phyloP scores from a whole-genome alignment of 1,140 invertebrate genomes.

The Aphelenchoides avenae region DNA sequence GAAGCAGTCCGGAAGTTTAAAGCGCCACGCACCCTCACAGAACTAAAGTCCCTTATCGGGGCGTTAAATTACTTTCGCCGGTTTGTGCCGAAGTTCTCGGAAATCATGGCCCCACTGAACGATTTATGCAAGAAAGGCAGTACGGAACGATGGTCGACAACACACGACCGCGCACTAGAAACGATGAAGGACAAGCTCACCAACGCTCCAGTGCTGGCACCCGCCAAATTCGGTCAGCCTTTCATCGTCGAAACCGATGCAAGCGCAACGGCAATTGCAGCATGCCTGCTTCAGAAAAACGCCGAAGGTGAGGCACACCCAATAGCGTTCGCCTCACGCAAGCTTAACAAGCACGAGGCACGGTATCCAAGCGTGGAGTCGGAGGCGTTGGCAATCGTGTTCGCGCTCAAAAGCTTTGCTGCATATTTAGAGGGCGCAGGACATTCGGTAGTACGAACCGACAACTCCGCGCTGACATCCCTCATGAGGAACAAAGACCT shows the following conservation, averaged over 20 bases:
- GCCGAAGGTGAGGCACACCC: slow-evolving; percentile 7
- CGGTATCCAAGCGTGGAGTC: slow-evolving; percentile 17
- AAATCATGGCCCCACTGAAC: slow-evolving; percentile 12
- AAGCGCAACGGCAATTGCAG: slow-evolving; percentile 10
- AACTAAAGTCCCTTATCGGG: slow-evolving; percentile 22
- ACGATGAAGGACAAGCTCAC: slow-evolving; percentile 6
- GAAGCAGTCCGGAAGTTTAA: slow-evolving; percentile 8
- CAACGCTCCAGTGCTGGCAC: slow-evolving; percentile 13
- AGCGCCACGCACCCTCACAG: slow-evolving; percentile 14
- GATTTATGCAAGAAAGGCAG: slow-evolving; percentile 18
- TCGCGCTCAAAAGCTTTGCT: slow-evolving; percentile 16
- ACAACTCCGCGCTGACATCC: slow-evolving; percentile 20
- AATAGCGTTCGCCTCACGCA: slow-evolving; percentile 6
- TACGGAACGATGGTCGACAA: not conserved
- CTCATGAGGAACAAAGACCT: slow-evolving; percentile 19
- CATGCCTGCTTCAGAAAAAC: slow-evolving; percentile 16
- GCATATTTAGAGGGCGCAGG: slow-evolving; percentile 21
- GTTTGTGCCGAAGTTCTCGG: slow-evolving; percentile 15
- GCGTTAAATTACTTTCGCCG: slow-evolving; percentile 16
- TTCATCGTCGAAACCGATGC: slow-evolving; percentile 26
- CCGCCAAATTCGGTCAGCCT: slow-evolving; percentile 21
- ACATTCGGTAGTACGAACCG: slow-evolving; percentile 15
- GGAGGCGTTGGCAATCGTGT: slow-evolving; percentile 20
- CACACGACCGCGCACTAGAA: slow-evolving; percentile 17
- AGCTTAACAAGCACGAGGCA: slow-evolving; percentile 21